Evolutionary conservation across 2,797 vertebrate species (phyloP).

Genomic region (Rallus crepitans): DNA sequence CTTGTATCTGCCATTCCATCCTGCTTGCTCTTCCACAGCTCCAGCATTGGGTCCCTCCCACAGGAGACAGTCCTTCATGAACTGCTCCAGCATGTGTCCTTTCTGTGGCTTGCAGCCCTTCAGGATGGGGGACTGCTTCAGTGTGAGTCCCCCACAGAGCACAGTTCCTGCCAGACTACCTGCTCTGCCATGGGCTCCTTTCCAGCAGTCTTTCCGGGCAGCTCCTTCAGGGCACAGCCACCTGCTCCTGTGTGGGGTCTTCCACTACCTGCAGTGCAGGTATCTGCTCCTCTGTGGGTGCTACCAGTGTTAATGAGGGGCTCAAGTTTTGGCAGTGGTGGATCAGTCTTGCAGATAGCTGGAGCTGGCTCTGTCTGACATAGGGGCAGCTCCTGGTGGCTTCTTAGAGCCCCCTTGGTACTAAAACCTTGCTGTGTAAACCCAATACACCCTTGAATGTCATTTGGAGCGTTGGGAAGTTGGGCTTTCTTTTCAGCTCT

Average conservation of each 20-base stretch:
- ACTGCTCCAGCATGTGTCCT: accelerated
- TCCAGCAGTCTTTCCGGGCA: background rate
- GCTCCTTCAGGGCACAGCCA: background rate
- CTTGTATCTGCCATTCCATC: background rate
- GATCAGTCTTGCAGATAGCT: accelerated
- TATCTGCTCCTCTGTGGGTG: background rate
- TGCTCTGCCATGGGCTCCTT: accelerated
- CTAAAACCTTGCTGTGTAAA: background rate
- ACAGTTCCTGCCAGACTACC: background rate
- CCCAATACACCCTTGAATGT: background rate
- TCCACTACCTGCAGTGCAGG: background rate
- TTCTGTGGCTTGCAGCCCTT: background rate
- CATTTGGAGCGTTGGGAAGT: background rate
- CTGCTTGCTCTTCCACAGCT: background rate
- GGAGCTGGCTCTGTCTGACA: background rate
- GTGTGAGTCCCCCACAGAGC: background rate
- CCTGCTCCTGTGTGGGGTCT: accelerated
- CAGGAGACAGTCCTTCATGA: background rate
- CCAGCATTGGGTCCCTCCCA: background rate
- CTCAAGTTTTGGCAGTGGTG: background rate
- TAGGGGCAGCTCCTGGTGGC: background rate
- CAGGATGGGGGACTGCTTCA: background rate
- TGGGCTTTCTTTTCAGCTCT: background rate
- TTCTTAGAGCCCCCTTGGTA: background rate
- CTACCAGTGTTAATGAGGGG: background rate